phyloP scores from a whole-genome alignment of 2,888 invertebrate genomes.

The Antheraea yamamai region DNA sequence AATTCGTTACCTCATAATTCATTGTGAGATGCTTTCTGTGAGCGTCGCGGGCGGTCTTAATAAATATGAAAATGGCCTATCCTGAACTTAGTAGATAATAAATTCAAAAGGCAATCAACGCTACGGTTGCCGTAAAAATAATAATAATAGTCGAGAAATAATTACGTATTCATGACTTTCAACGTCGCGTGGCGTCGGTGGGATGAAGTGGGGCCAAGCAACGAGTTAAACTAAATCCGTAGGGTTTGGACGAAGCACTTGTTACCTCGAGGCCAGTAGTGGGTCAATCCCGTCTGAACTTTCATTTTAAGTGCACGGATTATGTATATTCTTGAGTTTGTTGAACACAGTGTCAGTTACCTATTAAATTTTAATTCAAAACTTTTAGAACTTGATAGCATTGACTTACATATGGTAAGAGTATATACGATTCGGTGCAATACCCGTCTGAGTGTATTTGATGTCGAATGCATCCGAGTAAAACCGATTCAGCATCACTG shows the following conservation, averaged over 20 bases:
- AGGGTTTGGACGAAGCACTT: constrained; percentile 48
- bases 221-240: constrained; percentile 58
- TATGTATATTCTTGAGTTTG: constrained; percentile 32
- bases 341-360: constrained; percentile 19
- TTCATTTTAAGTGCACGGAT: constrained; percentile 37
- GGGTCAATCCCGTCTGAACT: constrained; percentile 30
- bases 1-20: constrained; percentile 75
- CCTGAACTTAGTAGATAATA: constrained; percentile 73
- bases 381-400: neutral
- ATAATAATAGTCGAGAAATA: constrained; percentile 80
- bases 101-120: constrained; percentile 83
- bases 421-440: no score
- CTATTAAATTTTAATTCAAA: constrained; percentile 2
- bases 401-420: neutral
- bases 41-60: constrained; percentile 79
- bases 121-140: constrained; percentile 77
- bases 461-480: no score
- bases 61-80: constrained; percentile 80
- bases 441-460: no score
- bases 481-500: no score
- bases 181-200: constrained; percentile 38
- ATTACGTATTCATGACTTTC: constrained; percentile 80
- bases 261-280: constrained; percentile 25
- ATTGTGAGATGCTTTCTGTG: constrained; percentile 64
- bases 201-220: constrained; percentile 48